These are phyloP conservation scores for Hapalemur alaotrensis DNA, from an alignment of 2,797 vertebrate genomes.

Conservation along the genomic window DNA sequence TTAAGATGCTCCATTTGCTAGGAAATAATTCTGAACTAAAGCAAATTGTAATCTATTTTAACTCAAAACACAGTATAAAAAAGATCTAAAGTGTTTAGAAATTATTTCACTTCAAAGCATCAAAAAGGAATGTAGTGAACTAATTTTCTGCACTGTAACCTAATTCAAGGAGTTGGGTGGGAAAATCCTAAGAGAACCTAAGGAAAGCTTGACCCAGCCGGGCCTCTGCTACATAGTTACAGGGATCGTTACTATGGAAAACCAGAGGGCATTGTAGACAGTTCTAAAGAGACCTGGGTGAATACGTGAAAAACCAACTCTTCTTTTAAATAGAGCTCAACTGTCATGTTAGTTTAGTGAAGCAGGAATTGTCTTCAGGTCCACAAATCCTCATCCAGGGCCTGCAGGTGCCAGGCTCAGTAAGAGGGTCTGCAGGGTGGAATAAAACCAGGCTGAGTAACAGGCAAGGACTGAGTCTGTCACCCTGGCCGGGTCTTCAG, in stretches of 20 bases:
- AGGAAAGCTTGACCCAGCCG: not conserved
- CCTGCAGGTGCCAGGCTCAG: accelerated
- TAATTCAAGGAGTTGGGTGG: not conserved
- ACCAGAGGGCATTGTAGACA: not conserved
- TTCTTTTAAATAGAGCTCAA: not conserved
- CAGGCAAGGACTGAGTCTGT: accelerated
- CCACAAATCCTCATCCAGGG: not conserved
- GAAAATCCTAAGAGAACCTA: not conserved
- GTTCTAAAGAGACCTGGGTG: not conserved
- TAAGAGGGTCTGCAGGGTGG: not conserved
- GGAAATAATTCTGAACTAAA: not conserved
- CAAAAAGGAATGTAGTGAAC: not conserved
- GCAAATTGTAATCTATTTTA: not conserved
- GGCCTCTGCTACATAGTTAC: not conserved
- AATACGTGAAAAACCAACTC: not conserved
- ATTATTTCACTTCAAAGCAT: not conserved
- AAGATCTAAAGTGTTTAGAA: not conserved
- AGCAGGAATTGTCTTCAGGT: not conserved
- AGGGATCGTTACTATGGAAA: not conserved
- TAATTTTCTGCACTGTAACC: not conserved
- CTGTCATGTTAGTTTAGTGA: not conserved
- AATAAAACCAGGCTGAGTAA: not conserved
- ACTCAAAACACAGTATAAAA: not conserved
- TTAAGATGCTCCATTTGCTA: not conserved
- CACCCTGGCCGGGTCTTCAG: not conserved